These are phyloP conservation scores for Mesocentrotus franciscanus DNA, from an alignment of 53 echinoderm and acorn worm species.

Conservation along the genomic window DNA sequence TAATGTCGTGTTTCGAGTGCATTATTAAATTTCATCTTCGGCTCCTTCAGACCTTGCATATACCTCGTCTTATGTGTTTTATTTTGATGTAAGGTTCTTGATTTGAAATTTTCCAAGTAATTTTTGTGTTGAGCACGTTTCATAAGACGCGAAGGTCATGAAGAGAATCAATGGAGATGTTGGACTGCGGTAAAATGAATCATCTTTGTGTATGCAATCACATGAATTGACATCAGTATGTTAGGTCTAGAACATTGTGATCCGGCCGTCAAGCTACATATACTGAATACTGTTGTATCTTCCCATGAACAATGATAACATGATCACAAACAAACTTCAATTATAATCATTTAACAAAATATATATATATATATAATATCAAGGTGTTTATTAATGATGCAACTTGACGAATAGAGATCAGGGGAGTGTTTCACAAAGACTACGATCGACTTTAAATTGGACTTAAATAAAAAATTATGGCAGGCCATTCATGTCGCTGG, in stretches of 20 bases:
- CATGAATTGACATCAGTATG: neutral
- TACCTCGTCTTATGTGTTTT: neutral
- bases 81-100: neutral
- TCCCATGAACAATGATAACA: too few species aligned
- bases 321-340: too few species aligned
- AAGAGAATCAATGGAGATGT: neutral
- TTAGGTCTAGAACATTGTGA: neutral
- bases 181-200: neutral
- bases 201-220: neutral
- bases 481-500: too few species aligned
- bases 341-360: too few species aligned
- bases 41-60: neutral
- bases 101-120: constrained; percentile 4
- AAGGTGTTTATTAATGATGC: too few species aligned
- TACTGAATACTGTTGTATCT: too few species aligned
- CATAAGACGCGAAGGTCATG: constrained; percentile 7
- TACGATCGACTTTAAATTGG: too few species aligned
- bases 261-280: too few species aligned
- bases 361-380: too few species aligned
- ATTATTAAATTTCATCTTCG: constrained; percentile 36
- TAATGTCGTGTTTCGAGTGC: constrained; percentile 12
- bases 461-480: too few species aligned
- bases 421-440: too few species aligned
- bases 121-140: constrained; percentile 10
- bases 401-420: too few species aligned